Evolutionary conservation across 2,113 vertebrate species (phyloP), one percentile per base, ranked within the genome.

Genomic region (Isichthys henryi): DNA sequence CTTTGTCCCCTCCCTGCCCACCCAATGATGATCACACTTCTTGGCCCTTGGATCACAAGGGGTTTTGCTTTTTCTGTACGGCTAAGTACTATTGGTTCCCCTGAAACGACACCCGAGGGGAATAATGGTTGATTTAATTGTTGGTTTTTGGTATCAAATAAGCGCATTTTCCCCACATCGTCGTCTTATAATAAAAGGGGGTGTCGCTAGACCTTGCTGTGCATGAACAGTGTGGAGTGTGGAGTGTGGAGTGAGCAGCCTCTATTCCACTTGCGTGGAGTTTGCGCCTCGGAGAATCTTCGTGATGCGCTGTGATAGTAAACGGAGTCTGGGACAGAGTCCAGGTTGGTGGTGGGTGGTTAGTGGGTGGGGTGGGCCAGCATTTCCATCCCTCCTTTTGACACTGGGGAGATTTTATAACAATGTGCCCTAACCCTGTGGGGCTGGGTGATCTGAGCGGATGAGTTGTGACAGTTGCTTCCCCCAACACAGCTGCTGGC

Each of bases 391-490:
- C 17, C 74, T 43, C 49, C 56, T 8, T 19, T 70, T 53, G 23
- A 43, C 49, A 82, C 48, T 88, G n/a, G 66, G 39, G 66, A 88
- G 50, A 88, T 43, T 90, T 85, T 77, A 52, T 88, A 70, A 85
- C 87, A 58, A 17, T 74, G 50, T 66, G 56, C 43, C 23, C 52
- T 31, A 49, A 21, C 27, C n/a, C 87, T 91, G 43, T 80, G 83
- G 70, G 88, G 82, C 87, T 66, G 89, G 90, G 10, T 43, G 86
- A 89, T 85, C 88, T 87, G 85, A 89, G 52, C n/a, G 35, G 86
- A 89, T 89, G 82, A 49, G 70, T 53, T 90, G 46, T 89, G 86
- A 89, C 91, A 90, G 66, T 88, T 3, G 15, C 90, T 66, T 56
- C 70, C 50, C 77, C 88, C 62, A n/a, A 43, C 48, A 31, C 88